Conservation (phyloP, 2,113 vertebrate genomes). For the Entelurus aequoreus region DNA sequence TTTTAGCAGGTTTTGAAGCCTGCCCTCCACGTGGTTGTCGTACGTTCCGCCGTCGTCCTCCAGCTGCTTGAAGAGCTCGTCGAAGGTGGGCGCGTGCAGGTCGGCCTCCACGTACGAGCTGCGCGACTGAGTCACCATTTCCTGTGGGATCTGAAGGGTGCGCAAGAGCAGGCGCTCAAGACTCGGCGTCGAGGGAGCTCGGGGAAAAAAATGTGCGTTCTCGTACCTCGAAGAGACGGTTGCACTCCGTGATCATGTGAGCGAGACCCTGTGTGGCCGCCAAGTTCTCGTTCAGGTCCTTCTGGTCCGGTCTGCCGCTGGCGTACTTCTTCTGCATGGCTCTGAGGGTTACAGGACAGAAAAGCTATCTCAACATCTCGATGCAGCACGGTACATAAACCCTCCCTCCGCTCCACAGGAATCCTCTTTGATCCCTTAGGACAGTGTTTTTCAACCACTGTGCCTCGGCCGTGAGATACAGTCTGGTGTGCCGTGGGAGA, state of each 20-base stretch:
- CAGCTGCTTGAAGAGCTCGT: conserved; percentile 81
- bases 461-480: no score
- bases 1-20: conserved; percentile 84
- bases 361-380: conserved; percentile 32
- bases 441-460: no score
- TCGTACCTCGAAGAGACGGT: conserved; percentile 90
- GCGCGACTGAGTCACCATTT: conserved; percentile 88
- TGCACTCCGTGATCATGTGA: conserved; percentile 95
- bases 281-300: conserved; percentile 95
- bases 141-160: conserved; percentile 81
- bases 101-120: conserved; percentile 89
- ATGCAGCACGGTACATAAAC: conserved; percentile 35
- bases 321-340: conserved; percentile 96
- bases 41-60: conserved; percentile 82
- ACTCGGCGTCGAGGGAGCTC: conserved; percentile 9
- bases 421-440: conserved; percentile 42
- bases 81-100: conserved; percentile 80
- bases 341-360: conserved; percentile 70
- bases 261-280: conserved; percentile 93
- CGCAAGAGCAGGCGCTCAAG: conserved; percentile 13
- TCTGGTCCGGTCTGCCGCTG: conserved; percentile 93
- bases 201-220: conserved; percentile 9
- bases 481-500: no score
- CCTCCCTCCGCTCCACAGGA: conserved; percentile 33
- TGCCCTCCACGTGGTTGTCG: conserved; percentile 79